Evolutionary conservation across 2,888 invertebrate genomes (phyloP), one percentile per base, ranked within the genome.

Genomic region (Hemicrepidius hirtus): DNA sequence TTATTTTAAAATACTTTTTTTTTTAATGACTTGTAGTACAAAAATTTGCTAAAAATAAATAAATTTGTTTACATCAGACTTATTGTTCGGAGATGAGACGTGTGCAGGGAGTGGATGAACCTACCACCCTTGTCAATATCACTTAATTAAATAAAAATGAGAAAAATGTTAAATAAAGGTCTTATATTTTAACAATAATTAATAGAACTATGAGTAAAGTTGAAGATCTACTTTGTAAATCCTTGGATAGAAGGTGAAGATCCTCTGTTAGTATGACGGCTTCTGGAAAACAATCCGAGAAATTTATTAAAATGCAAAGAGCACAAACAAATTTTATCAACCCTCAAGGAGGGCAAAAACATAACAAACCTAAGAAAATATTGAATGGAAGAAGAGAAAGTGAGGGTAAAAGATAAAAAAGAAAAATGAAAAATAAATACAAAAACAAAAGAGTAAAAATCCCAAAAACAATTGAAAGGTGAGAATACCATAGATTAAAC

Each of bases 161-260:
- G 28, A 28, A 57, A 57, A 57, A 32, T 32, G 2, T 35, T 32
- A 53, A 49, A 21, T 28, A 49, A 53, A n/a, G 10, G 37, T 13
- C 37, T 57, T 57, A 35, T 13, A 57, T 57, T 35, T 37, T 18
- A 57, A 20, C 10, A 24, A 16, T 35, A 41, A 18, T 49, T 16
- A 63, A 13, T 49, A 32, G 35, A 32, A 40, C 20, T 68, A 59
- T 35, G 4, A 37, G 37, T 44, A 18, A 28, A 50, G 16, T 12
- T 62, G 16, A 21, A 10, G 28, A 59, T 60, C 75, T 77, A 78
- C 57, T 78, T 77, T 62, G 74, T 74, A 62, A 76, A 76, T 57
- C 79, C 78, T 71, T 81, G 79, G 49, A 79, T 76, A 18, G 80
- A 76, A n/a, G 80, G 78, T 9, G 80, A 79, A 13, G 79, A 74